Conservation (phyloP, 2,797 vertebrate species). For the Muscicapa striata region DNA sequence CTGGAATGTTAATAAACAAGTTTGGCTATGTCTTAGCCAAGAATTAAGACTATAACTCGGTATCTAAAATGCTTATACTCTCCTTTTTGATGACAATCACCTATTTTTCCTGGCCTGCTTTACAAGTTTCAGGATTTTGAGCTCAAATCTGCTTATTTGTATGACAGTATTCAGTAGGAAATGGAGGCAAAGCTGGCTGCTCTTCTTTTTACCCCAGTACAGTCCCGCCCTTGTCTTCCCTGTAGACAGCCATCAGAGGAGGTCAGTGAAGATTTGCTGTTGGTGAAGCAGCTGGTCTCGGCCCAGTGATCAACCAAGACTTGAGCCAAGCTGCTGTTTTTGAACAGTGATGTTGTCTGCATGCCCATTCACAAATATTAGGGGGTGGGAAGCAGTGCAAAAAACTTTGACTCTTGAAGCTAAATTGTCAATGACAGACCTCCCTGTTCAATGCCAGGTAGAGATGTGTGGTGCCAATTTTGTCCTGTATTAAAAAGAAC, state of each 20-base stretch:
- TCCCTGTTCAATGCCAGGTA: too few species aligned
- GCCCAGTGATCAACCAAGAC: background rate
- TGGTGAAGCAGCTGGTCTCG: background rate
- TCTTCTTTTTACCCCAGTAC: background rate
- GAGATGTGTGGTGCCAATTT: background rate
- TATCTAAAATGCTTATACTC: background rate
- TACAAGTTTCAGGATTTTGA: background rate
- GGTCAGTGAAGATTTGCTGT: background rate
- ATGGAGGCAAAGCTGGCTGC: background rate
- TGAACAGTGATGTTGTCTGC: background rate
- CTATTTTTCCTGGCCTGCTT: background rate
- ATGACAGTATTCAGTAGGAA: background rate
- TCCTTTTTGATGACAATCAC: background rate
- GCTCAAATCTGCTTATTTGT: background rate
- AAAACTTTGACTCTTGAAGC: background rate
- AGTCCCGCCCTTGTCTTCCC: background rate
- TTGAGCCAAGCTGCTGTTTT: background rate
- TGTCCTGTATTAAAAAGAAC: background rate
- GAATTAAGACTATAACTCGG: background rate
- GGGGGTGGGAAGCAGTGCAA: background rate
- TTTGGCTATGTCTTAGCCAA: background rate
- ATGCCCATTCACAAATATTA: background rate
- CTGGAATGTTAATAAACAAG: constrained; percentile 13
- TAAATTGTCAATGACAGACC: background rate
- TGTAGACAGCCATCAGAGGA: background rate